Evolutionary conservation across 2,113 vertebrate species (phyloP).

Genomic region (Neodontobutis hainanensis): DNA sequence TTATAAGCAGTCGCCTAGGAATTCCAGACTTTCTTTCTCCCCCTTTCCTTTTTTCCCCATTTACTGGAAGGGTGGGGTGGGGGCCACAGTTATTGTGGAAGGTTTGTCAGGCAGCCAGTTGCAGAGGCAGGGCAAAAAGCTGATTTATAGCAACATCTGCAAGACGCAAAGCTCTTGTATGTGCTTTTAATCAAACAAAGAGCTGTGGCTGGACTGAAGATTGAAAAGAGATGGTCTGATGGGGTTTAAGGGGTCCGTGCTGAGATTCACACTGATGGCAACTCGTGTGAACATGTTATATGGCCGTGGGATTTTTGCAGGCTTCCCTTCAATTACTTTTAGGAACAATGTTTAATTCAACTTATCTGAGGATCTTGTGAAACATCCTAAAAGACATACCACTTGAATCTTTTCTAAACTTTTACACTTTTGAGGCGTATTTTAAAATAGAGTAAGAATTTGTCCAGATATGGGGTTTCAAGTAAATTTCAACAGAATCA

Average conservation of each 20-base stretch:
- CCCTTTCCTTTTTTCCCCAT: constrained; percentile 23
- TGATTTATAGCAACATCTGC: constrained; percentile 87
- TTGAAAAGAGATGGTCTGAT: constrained; percentile 52
- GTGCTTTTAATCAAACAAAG: constrained; percentile 67
- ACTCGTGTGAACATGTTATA: constrained; percentile 48
- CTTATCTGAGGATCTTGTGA: too few relatives aligned
- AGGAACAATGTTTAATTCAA: neutral
- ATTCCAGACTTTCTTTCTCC: constrained; percentile 71
- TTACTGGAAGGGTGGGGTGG: constrained; percentile 70
- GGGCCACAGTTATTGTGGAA: constrained; percentile 78
- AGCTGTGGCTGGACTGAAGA: constrained; percentile 45
- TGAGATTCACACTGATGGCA: constrained; percentile 57
- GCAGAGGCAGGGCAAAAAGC: constrained; percentile 73
- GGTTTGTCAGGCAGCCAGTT: constrained; percentile 85
- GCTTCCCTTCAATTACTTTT: neutral
- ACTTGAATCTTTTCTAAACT: too few relatives aligned
- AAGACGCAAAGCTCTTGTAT: constrained; percentile 66
- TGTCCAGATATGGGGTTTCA: too few relatives aligned
- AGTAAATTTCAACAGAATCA: too few relatives aligned
- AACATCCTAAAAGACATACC: too few relatives aligned
- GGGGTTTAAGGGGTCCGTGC: constrained; percentile 49
- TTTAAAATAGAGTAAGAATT: too few relatives aligned
- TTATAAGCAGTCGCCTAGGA: constrained; percentile 83
- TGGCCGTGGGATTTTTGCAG: constrained; percentile 52
- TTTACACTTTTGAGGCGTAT: too few relatives aligned